These are phyloP conservation scores for Apogon talboti DNA, from an alignment of 2,797 vertebrate genomes.

Conservation along the genomic window DNA sequence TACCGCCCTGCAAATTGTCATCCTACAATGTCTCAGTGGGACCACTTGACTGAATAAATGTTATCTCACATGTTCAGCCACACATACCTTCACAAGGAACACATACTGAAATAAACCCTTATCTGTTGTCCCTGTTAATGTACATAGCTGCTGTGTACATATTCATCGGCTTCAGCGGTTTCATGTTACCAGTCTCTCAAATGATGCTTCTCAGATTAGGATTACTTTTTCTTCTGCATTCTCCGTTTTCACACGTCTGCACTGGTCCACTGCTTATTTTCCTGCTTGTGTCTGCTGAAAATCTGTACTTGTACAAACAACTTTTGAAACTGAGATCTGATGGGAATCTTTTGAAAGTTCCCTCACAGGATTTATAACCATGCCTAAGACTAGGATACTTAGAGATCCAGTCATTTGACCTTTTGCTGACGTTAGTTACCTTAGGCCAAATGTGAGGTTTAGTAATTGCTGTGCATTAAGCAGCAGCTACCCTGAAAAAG, in stretches of 20 bases:
- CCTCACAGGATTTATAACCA: neutral
- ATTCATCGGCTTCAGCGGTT: constrained; percentile 31
- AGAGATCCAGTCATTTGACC: neutral
- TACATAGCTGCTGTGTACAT: constrained; percentile 9
- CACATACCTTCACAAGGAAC: neutral
- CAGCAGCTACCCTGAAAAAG: neutral
- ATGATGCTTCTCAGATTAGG: constrained; percentile 24
- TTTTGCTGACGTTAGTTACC: constrained; percentile 2
- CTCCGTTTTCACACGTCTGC: constrained; percentile 17
- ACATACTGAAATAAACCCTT: constrained; percentile 13
- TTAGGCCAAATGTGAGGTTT: constrained; percentile 9
- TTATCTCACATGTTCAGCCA: constrained; percentile 36
- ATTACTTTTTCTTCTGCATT: constrained; percentile 37
- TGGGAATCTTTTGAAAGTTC: neutral
- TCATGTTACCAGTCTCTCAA: constrained; percentile 37
- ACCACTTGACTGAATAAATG: neutral
- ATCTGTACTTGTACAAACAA: neutral
- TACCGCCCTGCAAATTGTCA: neutral
- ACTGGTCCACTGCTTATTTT: constrained; percentile 23
- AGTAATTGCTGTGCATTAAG: neutral
- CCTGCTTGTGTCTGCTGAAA: constrained; percentile 1
- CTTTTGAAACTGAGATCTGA: neutral
- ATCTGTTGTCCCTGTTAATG: constrained; percentile 9
- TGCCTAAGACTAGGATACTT: neutral
- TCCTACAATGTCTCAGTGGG: neutral